phyloP scores from a whole-genome alignment of 2,888 invertebrate species.

The Epistrophella euchroma region DNA sequence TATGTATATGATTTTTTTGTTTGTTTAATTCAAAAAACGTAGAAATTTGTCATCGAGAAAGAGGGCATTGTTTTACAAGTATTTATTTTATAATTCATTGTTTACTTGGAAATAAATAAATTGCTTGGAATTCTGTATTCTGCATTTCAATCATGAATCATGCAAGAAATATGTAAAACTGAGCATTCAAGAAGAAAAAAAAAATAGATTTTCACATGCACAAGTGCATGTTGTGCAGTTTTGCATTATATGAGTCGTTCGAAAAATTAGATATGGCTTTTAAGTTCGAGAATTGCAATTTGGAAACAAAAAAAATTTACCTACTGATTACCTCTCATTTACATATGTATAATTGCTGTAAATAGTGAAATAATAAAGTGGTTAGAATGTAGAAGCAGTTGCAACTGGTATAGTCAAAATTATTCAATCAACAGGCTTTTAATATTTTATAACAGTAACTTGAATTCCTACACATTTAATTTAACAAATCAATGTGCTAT shows the following conservation, averaged over 20 bases:
- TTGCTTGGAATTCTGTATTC: slow-evolving; percentile 7
- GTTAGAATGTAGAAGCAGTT: too few species aligned
- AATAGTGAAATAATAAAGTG: too few species aligned
- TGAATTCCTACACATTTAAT: too few species aligned
- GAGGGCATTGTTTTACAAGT: slow-evolving; percentile 4
- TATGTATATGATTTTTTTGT: neutral
- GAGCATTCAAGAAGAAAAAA: neutral
- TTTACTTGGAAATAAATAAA: slow-evolving; percentile 52
- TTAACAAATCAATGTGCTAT: too few species aligned
- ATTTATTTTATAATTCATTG: slow-evolving; percentile 36
- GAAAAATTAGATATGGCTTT: slow-evolving; percentile 4
- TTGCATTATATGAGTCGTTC: neutral
- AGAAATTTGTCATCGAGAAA: slow-evolving; percentile 53
- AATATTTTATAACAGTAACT: too few species aligned
- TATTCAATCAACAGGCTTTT: too few species aligned
- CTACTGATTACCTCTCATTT: too few species aligned
- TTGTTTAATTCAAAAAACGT: slow-evolving; percentile 42
- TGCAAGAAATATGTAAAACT: slow-evolving; percentile 40
- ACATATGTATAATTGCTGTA: too few species aligned
- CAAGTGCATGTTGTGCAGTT: neutral
- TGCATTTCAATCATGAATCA: slow-evolving; percentile 52
- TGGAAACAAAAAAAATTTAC: too few species aligned
- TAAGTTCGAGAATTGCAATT: too few species aligned
- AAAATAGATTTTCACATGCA: neutral
- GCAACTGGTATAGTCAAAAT: too few species aligned